phyloP scores from a whole-genome alignment of 2,797 vertebrate genomes.

The Otolemur crassicaudatus region DNA sequence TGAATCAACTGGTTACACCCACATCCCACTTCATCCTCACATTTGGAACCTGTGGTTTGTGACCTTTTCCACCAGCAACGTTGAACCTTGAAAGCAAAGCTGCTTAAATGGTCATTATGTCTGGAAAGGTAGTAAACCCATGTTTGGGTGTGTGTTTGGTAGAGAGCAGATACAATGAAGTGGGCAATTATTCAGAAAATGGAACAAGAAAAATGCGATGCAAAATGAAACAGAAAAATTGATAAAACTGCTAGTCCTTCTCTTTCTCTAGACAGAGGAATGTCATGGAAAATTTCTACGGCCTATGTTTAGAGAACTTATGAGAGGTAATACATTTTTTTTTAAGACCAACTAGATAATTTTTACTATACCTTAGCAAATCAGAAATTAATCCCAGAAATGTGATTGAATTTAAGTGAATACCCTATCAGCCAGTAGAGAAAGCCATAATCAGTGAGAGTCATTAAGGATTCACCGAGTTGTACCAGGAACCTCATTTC shows the following conservation, averaged over 20 bases:
- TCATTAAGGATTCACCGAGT: background rate
- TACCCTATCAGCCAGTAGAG: background rate
- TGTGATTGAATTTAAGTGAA: background rate
- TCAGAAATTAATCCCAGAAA: background rate
- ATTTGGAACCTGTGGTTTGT: background rate
- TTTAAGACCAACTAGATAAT: background rate
- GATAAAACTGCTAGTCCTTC: background rate
- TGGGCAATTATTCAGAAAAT: background rate
- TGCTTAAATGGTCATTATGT: background rate
- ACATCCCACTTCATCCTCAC: background rate
- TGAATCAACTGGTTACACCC: background rate
- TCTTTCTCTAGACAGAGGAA: background rate
- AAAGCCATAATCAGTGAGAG: background rate
- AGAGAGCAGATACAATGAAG: background rate
- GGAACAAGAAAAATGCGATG: background rate
- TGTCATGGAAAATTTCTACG: background rate
- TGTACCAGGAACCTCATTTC: background rate
- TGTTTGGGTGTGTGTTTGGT: background rate
- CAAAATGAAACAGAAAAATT: background rate
- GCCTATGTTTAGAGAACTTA: background rate
- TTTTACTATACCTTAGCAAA: background rate
- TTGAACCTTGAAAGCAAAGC: background rate
- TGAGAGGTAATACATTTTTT: background rate
- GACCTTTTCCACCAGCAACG: background rate
- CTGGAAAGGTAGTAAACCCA: background rate